These are phyloP conservation scores for Monodelphis domestica DNA, from an alignment of 2,797 vertebrate genomes.

Conservation along the genomic window DNA sequence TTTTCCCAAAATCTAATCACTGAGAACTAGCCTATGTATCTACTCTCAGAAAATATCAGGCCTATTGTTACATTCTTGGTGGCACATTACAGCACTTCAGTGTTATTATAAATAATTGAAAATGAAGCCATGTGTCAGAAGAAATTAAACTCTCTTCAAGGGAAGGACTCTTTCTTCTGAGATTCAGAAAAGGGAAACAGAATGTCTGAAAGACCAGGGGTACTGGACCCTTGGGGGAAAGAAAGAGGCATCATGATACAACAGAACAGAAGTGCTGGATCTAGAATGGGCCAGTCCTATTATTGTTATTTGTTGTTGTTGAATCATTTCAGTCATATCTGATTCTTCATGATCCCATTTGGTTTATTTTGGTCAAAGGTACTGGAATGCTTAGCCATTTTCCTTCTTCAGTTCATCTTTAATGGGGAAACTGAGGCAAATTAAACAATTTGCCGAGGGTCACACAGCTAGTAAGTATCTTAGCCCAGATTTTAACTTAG, in stretches of 20 bases:
- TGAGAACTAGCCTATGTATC: neutral
- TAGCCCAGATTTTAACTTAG: too few relatives aligned
- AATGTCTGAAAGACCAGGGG: neutral
- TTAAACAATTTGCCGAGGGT: too few relatives aligned
- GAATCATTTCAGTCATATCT: too few relatives aligned
- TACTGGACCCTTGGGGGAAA: rapidly evolving
- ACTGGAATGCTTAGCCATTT: too few relatives aligned
- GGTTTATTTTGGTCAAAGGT: too few relatives aligned
- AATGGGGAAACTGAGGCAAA: too few relatives aligned
- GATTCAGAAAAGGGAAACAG: rapidly evolving
- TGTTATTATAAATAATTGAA: conserved; percentile 42
- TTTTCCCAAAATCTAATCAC: neutral
- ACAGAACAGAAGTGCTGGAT: neutral
- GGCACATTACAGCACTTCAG: neutral
- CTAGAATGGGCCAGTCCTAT: neutral
- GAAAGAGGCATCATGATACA: neutral
- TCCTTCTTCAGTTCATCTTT: too few relatives aligned
- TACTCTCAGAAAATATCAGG: rapidly evolving
- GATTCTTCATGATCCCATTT: too few relatives aligned
- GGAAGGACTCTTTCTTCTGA: neutral
- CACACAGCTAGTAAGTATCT: too few relatives aligned
- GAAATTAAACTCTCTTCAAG: neutral
- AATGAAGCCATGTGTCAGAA: conserved; percentile 18
- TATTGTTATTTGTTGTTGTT: too few relatives aligned
- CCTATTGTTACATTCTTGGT: neutral